These are phyloP conservation scores for Micromussa lordhowensis DNA, from an alignment of 92 coral and sea anemone genomes.

Conservation along the genomic window DNA sequence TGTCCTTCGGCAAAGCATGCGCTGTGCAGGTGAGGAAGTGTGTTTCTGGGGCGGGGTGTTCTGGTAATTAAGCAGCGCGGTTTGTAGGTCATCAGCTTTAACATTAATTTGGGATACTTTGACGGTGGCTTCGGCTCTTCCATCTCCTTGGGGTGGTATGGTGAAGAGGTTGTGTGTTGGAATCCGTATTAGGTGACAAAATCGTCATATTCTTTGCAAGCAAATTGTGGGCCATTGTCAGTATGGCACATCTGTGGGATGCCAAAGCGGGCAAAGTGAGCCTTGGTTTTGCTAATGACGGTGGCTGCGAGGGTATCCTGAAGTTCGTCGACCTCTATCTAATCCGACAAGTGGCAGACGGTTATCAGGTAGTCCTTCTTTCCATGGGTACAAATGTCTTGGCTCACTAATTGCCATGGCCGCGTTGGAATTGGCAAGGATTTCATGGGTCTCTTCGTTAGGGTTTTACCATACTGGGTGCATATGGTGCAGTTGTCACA, in stretches of 20 bases:
- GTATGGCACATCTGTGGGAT: conserved; percentile 58
- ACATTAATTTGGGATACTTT: conserved; percentile 52
- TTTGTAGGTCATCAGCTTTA: conserved; percentile 56
- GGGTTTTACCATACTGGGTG: too few species aligned
- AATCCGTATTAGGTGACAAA: conserved; percentile 58
- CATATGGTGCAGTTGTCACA: too few species aligned
- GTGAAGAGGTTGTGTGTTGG: conserved; percentile 42
- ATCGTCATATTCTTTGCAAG: conserved; percentile 35
- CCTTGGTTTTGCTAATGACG: too few species aligned
- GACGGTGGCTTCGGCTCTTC: conserved; percentile 39
- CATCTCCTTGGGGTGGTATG: conserved; percentile 56
- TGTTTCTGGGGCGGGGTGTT: conserved; percentile 60
- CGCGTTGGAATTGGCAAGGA: too few species aligned
- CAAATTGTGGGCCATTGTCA: conserved; percentile 56
- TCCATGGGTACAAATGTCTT: too few species aligned
- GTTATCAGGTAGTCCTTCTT: too few species aligned
- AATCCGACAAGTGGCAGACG: too few species aligned
- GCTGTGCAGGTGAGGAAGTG: conserved; percentile 66
- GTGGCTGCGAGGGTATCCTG: too few species aligned
- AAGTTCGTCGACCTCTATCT: too few species aligned
- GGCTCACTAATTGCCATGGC: too few species aligned
- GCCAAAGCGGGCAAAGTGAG: conserved; percentile 4
- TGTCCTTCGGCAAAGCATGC: conserved; percentile 52
- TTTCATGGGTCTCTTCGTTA: too few species aligned
- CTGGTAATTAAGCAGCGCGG: conserved; percentile 56